These are phyloP conservation scores for Marasmarcha lunaedactyla DNA, from an alignment of 2,888 invertebrate species.

Conservation along the genomic window DNA sequence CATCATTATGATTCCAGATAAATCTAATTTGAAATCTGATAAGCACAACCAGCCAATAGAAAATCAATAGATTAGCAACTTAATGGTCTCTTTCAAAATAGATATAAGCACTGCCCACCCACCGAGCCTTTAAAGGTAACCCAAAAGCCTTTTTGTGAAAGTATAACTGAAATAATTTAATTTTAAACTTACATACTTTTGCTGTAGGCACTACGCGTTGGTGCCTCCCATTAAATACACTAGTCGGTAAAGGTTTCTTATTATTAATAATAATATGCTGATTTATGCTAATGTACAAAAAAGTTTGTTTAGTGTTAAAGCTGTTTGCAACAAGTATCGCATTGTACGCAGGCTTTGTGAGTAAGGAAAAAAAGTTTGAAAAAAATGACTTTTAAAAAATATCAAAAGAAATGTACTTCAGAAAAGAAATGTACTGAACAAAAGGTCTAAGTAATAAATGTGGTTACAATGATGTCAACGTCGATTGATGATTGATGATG, in stretches of 20 bases:
- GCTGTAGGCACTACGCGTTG: slow-evolving; percentile 5
- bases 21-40: neutral
- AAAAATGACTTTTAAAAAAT: too few species aligned
- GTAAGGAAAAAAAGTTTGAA: too few species aligned
- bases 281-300: neutral
- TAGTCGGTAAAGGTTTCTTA: neutral
- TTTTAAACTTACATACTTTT: slow-evolving; percentile 13
- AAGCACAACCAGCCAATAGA: too few species aligned
- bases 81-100: neutral
- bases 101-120: neutral
- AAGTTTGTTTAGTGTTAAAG: too few species aligned
- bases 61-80: too few species aligned
- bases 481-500: too few species aligned
- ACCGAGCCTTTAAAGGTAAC: neutral
- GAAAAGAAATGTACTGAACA: too few species aligned
- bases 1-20: neutral
- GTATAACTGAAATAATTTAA: slow-evolving; percentile 13
- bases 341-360: too few species aligned
- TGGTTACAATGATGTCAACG: too few species aligned
- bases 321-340: too few species aligned
- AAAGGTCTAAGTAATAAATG: too few species aligned
- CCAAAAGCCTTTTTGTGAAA: slow-evolving; percentile 3
- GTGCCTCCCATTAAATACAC: slow-evolving; percentile 5
- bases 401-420: too few species aligned
- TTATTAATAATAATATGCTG: neutral